phyloP scores from a whole-genome alignment of 2,797 vertebrate genomes.

The Enoplosus armatus region DNA sequence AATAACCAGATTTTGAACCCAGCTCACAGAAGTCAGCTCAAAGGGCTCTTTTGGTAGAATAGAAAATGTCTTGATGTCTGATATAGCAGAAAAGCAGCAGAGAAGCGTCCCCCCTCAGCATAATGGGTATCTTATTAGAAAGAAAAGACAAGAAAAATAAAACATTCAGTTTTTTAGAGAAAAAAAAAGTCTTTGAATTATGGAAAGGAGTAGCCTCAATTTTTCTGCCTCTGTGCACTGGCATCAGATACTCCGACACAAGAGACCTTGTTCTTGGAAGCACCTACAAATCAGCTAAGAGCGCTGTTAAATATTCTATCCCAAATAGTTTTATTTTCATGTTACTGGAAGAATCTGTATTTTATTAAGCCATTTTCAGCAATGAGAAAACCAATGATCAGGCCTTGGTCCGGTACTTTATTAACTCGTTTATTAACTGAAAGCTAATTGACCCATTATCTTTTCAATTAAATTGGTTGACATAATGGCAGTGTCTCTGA shows the following conservation, averaged over 20 bases:
- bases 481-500: constrained; percentile 16
- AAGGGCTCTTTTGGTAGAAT: neutral
- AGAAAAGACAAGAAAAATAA: no score
- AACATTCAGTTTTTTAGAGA: neutral
- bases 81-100: constrained; percentile 8
- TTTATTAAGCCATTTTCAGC: constrained; percentile 15
- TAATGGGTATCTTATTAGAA: constrained; percentile 34
- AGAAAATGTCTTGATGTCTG: neutral
- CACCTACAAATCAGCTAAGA: constrained; percentile 7
- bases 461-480: constrained; percentile 47
- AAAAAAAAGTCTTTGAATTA: constrained; percentile 48
- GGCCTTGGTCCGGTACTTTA: constrained; percentile 12
- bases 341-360: constrained; percentile 1
- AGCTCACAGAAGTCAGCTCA: constrained; percentile 11
- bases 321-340: constrained; percentile 18
- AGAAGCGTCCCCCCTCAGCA: neutral
- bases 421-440: constrained; percentile 49
- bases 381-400: constrained; percentile 13
- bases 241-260: constrained; percentile 14
- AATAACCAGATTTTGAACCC: neutral
- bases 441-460: constrained; percentile 46
- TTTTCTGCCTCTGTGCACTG: constrained; percentile 15
- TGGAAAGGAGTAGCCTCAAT: constrained; percentile 15
- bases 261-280: constrained; percentile 1
- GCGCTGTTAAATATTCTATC: constrained; percentile 1